Base-by-base conservation (phyloP, 1,140 invertebrate species). In the Macrotrachela quadricornifera region DNA sequence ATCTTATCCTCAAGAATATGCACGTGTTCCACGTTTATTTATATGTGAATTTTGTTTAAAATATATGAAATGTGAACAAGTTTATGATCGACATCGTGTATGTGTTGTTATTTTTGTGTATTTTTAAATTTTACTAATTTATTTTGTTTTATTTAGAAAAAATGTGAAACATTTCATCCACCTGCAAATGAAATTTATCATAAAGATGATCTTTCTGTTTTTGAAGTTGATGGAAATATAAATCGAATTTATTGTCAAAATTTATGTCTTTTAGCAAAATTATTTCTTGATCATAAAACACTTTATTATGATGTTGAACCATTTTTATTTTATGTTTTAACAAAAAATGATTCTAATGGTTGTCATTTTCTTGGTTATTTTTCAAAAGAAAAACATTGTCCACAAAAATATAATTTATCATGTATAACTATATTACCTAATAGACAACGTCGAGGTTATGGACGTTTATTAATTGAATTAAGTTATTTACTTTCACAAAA, bases 151-250 rank as follows among this genome's bases (percentile, higher is more conserved):
- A 4, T 4, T 4, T 46, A 74, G 64, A 61, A 63, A 41, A 97
- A 96, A 73, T 99, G 94, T 64, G 83, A 85, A 68, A 70, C 92
- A 52, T 76, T 80, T 60, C 90, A 97, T 75, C 94, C 94, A 0
- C 94, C 94, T 0, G 94, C 94, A 2, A 96, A 96, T 72, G 94
- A 99, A 72, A 97, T 99, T 59, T 97, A 99, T 62, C 74, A 92
- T 18, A 92, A 94, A 68, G 79, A 79, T 17, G 82, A 81, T 51
- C 40, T 94, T 4, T 87, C 85, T 56, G 84, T 95, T 15, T 95
- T 88, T 83, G 88, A 96, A 75, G 86, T 95, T 21, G 87, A 95
- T 71, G 90, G 90, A 0, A 84, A 90, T 47, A 15, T 49, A 1
- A 54, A 54, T 15, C 51, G 51, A 48, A 46, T 50, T 14, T 66